phyloP scores from a whole-genome alignment of 2,797 vertebrate genomes.

The Eptatretus atami region DNA sequence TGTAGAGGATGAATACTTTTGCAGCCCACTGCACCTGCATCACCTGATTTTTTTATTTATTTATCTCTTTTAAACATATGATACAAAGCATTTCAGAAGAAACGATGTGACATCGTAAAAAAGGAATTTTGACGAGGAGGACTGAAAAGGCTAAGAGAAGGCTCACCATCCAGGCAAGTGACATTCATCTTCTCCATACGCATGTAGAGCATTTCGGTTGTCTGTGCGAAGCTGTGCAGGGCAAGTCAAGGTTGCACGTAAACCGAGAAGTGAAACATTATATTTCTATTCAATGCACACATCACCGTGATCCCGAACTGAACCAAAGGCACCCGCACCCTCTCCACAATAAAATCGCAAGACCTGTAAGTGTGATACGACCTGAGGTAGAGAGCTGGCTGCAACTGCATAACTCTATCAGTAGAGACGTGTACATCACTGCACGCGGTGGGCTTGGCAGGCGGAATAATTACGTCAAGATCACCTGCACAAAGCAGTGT shows the following conservation, averaged over 20 bases:
- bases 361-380: slow-evolving; percentile 35
- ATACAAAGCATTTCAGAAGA: not conserved
- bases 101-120: not conserved
- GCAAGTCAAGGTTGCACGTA: not conserved
- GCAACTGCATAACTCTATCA: slow-evolving; percentile 88
- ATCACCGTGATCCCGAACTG: not conserved
- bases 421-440: slow-evolving; percentile 75
- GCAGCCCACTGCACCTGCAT: too few species aligned
- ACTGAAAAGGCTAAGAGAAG: not conserved
- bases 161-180: slow-evolving; percentile 49
- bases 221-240: slow-evolving; percentile 47
- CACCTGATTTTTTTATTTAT: not conserved
- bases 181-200: slow-evolving; percentile 92
- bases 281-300: too few species aligned
- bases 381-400: slow-evolving; percentile 92
- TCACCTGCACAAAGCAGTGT: slow-evolving; percentile 24
- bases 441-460: slow-evolving; percentile 50
- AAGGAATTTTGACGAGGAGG: not conserved
- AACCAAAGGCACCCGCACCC: slow-evolving; percentile 19
- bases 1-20: too few species aligned
- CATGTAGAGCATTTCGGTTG: slow-evolving; percentile 94
- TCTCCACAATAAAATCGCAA: not conserved
- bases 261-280: too few species aligned
- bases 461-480: slow-evolving; percentile 71
- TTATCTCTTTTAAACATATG: not conserved